Evolutionary conservation across 2,888 invertebrate genomes (phyloP), one percentile per base, ranked within the genome.

Genomic region (Gastracanthus pulcherrimus): DNA sequence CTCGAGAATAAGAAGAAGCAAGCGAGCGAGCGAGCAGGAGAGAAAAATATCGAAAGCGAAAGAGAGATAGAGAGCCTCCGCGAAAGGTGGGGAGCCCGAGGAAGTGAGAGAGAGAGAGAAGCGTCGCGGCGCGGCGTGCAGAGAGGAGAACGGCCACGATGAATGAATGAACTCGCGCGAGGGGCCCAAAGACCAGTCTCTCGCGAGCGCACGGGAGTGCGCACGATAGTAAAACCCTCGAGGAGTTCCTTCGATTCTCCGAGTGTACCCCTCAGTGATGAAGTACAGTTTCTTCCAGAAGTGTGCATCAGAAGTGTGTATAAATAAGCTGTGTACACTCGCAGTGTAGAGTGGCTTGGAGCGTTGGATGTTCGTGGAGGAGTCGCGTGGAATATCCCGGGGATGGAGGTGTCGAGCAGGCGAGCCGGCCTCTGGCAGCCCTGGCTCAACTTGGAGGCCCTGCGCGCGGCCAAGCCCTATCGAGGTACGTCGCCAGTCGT

Each of bases 391-490:
- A 19, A 60, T 36, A 31, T 36, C 31, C n/a, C 48, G 45, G 81
- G 38, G 75, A 89, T 90, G 90, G 88, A 89, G 84, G 80, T 90
- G 67, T 85, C 88, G 75, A 87, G 89, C 83, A 87, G 89, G 82
- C 86, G 87, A 83, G 85, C 84, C 41, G 87, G 84, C 79, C 86
- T 91, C 66, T 91, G 91, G 91, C 91, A 91, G 82, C 91, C 91
- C 76, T 91, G 91, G 91, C 88, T 89, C 74, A 86, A 82, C 81
- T 83, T 87, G 64, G 87, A 86, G 80, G 84, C 31, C 76, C 80
- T 88, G 75, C 86, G 85, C 23, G 70, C 84, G 48, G 79, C 80
- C 72, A 85, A 84, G 69, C 87, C 86, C 79, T 72, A 82, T 23
- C 78, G 86, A 88, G 90, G 90, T 90, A 89, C 76, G 87, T 85